A percentile compares a stretch with the other conserved stretches of the same genome.
Evolutionary conservation across 2,888 invertebrate genomes (phyloP).

Genomic region (Rapana venosa): DNA sequence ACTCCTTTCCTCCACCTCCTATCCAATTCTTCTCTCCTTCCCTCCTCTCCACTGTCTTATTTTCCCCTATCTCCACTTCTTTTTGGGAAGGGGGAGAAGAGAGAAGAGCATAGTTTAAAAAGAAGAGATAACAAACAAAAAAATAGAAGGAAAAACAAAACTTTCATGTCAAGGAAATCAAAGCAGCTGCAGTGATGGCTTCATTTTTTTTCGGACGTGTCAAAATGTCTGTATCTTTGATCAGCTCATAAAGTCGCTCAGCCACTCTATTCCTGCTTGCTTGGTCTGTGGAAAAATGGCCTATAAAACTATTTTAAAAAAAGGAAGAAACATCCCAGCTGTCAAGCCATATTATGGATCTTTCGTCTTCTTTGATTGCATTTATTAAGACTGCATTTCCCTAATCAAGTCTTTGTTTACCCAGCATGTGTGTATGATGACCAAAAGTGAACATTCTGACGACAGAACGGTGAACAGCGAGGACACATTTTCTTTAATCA

Average conservation of each 20-base stretch:
- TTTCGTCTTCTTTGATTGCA: neutral
- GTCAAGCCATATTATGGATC: neutral
- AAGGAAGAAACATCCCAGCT: neutral
- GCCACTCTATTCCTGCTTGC: too few species aligned
- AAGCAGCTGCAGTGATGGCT: constrained; percentile 33
- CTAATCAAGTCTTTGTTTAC: too few species aligned
- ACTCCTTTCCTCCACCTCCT: neutral
- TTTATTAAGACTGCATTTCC: too few species aligned
- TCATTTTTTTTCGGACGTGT: constrained; percentile 41
- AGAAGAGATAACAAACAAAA: neutral
- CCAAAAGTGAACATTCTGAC: too few species aligned
- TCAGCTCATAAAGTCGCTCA: constrained; percentile 24
- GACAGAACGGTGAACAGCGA: too few species aligned
- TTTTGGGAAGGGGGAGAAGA: neutral
- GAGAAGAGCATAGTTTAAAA: neutral
- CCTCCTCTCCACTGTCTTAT: neutral
- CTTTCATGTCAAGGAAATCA: constrained; percentile 35
- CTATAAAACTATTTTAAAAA: neutral
- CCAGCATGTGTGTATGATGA: too few species aligned
- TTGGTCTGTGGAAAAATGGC: neutral
- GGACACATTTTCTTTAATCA: too few species aligned
- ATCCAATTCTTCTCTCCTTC: neutral
- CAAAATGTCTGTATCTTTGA: constrained; percentile 40
- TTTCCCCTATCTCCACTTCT: neutral
- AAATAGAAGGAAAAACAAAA: neutral